Conservation (phyloP, 2,888 invertebrate genomes). For the Ochropacha duplaris region DNA sequence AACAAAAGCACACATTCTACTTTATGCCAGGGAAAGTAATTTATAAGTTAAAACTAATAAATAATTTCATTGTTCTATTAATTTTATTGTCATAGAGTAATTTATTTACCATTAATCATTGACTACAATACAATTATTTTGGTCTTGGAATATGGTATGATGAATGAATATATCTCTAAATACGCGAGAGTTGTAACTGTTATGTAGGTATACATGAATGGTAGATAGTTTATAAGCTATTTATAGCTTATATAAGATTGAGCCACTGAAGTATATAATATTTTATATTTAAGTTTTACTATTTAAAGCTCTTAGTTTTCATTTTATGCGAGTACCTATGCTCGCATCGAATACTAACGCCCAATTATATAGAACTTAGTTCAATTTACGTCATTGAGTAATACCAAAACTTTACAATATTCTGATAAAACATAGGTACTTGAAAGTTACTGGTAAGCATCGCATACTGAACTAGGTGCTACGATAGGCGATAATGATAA, state of each 20-base stretch:
- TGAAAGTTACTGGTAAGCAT: background rate
- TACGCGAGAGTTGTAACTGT: conserved; percentile 48
- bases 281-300: conserved; percentile 77
- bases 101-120: conserved; percentile 13
- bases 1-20: conserved; percentile 32
- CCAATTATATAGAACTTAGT: conserved; percentile 30
- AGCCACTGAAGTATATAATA: conserved; percentile 79
- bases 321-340: conserved; percentile 68
- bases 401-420: background rate
- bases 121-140: conserved; percentile 39
- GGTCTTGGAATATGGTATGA: conserved; percentile 67
- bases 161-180: conserved; percentile 32
- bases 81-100: conserved; percentile 54
- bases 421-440: background rate
- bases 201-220: conserved; percentile 65
- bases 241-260: conserved; percentile 78
- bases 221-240: conserved; percentile 75
- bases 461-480: conserved; percentile 31
- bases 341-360: conserved; percentile 71
- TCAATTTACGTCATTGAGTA: background rate
- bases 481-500: conserved; percentile 43
- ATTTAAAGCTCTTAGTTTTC: conserved; percentile 84
- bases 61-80: conserved; percentile 28
- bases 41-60: conserved; percentile 16
- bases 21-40: conserved; percentile 2